These are phyloP conservation scores for Xylota sylvarum DNA, from an alignment of 2,888 invertebrate species.

Conservation along the genomic window DNA sequence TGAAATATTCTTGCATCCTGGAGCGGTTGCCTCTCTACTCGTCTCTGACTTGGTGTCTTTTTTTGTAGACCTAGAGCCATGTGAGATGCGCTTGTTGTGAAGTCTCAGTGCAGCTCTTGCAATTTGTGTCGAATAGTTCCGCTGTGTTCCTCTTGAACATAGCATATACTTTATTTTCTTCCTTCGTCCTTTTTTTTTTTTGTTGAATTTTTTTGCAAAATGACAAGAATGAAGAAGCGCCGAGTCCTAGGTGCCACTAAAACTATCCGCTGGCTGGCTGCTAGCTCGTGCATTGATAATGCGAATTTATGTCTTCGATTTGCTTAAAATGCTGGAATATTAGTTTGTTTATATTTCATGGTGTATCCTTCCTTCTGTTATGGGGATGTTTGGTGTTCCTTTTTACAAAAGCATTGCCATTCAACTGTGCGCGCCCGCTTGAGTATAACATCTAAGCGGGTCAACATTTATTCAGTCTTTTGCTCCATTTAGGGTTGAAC, in stretches of 20 bases:
- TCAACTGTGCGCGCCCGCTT: slow-evolving; percentile 20
- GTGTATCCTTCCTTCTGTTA: slow-evolving; percentile 16
- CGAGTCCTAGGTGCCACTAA: slow-evolving; percentile 44
- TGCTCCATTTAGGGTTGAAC: slow-evolving; percentile 35
- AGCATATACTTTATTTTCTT: neutral
- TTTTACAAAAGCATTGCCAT: slow-evolving; percentile 7
- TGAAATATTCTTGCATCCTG: slow-evolving; percentile 47
- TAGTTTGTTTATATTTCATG: slow-evolving; percentile 68
- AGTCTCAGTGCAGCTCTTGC: slow-evolving; percentile 49
- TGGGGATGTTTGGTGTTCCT: neutral
- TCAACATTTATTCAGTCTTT: slow-evolving; percentile 58
- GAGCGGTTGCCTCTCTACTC: neutral
- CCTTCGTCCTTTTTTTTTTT: slow-evolving; percentile 20
- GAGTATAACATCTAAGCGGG: slow-evolving; percentile 49
- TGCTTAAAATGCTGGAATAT: slow-evolving; percentile 71
- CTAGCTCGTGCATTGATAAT: slow-evolving; percentile 84
- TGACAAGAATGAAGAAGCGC: slow-evolving; percentile 46
- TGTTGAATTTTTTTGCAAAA: slow-evolving; percentile 26
- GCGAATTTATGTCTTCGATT: slow-evolving; percentile 80
- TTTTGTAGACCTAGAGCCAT: neutral
- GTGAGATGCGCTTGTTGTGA: slow-evolving; percentile 42
- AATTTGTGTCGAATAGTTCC: slow-evolving; percentile 67
- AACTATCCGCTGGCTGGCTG: slow-evolving; percentile 59
- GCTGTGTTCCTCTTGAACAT: slow-evolving; percentile 14
- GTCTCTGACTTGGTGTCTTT: neutral